Conservation (phyloP, 2,888 invertebrate genomes). For the Pammene aurita region DNA sequence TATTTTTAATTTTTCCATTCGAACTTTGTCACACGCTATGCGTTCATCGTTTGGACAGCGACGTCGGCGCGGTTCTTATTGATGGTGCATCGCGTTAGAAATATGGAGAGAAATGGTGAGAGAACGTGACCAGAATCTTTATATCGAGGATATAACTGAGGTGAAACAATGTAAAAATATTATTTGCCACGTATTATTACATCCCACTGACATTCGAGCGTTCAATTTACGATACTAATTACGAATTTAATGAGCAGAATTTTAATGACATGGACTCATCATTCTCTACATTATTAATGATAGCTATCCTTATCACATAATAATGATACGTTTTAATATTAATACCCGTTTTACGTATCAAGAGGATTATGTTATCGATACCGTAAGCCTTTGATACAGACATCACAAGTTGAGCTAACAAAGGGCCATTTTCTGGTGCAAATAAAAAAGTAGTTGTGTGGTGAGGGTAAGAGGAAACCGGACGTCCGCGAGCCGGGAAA, state of each 20-base stretch:
- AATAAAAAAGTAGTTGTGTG: conserved; percentile 61
- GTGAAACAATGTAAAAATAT: conserved; percentile 41
- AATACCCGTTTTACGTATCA: conserved; percentile 30
- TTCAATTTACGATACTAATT: conserved; percentile 8
- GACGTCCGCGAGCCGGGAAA: conserved; percentile 65
- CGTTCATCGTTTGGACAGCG: conserved; percentile 47
- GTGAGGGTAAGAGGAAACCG: conserved; percentile 58
- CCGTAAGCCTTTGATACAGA: conserved; percentile 33
- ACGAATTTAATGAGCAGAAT: conserved; percentile 14
- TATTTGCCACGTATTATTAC: conserved; percentile 24
- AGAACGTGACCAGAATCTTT: conserved; percentile 63
- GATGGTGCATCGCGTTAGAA: conserved; percentile 66
- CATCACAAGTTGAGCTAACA: conserved; percentile 36
- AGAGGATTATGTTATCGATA: conserved; percentile 35
- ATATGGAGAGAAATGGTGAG: conserved; percentile 64
- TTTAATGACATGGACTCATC: conserved; percentile 11
- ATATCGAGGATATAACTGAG: conserved; percentile 49
- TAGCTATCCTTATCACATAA: conserved; percentile 22
- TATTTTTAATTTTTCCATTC: background rate
- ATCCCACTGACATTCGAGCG: background rate
- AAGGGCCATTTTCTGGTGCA: conserved; percentile 42
- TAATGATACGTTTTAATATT: conserved; percentile 14
- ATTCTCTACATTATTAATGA: conserved; percentile 13
- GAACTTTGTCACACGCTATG: conserved; percentile 18
- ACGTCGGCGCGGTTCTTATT: conserved; percentile 53